Percentiles rank a stretch among this genome's conserved stretches.
These are phyloP conservation scores for Camponotus vicinus DNA, from an alignment of 1,140 invertebrate genomes.

Conservation along the genomic window DNA sequence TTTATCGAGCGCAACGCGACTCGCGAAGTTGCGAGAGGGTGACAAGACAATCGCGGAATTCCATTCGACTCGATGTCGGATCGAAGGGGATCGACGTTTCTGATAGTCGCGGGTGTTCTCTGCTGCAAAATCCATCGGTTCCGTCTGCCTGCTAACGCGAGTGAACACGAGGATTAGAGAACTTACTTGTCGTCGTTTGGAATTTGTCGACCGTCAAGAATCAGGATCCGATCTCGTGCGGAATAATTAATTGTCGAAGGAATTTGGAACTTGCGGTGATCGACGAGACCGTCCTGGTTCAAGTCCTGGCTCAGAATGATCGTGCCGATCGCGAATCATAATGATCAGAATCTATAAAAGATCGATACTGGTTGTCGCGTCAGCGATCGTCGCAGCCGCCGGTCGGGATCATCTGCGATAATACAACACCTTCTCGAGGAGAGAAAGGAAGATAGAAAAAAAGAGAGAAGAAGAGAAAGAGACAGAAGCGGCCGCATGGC, in stretches of 20 bases:
- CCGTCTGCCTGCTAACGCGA: constrained; percentile 1
- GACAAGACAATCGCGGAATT: constrained; percentile 55
- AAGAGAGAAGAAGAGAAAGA: not conserved
- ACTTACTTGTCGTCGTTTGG: not conserved
- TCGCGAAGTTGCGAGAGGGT: constrained; percentile 45
- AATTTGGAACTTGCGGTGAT: not conserved
- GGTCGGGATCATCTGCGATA: constrained; percentile 65
- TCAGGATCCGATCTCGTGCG: not conserved
- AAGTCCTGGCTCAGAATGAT: constrained; percentile 57
- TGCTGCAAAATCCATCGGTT: constrained; percentile 23
- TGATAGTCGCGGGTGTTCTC: constrained; percentile 21
- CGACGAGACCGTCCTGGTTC: not conserved
- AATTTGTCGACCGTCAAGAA: not conserved
- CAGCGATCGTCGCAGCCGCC: constrained; percentile 60
- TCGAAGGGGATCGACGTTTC: not conserved
- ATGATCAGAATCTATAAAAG: constrained; percentile 43
- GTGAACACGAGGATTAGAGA: constrained; percentile 37
- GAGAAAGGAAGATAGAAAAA: not conserved
- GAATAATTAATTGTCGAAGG: not conserved
- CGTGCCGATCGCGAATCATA: constrained; percentile 33
- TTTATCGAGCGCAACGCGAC: constrained; percentile 74
- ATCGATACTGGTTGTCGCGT: constrained; percentile 54
- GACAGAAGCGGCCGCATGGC: constrained; percentile 48
- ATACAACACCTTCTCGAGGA: constrained; percentile 23
- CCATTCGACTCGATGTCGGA: constrained; percentile 36